phyloP scores from a whole-genome alignment of 2,888 invertebrate genomes.

The Himalopsyche tibetana region DNA sequence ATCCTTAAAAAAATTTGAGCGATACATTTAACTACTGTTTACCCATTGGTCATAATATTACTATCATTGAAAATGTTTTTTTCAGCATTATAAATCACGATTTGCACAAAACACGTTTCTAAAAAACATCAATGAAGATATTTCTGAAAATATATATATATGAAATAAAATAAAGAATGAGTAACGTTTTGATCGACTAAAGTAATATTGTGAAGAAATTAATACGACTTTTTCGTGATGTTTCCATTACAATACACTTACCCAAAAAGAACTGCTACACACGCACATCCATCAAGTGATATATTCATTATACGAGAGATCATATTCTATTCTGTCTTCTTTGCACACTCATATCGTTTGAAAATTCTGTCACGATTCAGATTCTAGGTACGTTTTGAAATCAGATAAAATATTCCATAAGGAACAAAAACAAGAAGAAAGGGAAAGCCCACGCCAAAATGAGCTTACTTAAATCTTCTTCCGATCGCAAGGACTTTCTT shows the following conservation, averaged over 20 bases:
- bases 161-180: not conserved
- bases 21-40: too few species aligned
- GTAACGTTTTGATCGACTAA: not conserved
- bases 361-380: slow-evolving; percentile 40
- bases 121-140: not conserved
- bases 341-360: slow-evolving; percentile 34
- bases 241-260: slow-evolving; percentile 31
- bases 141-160: not conserved
- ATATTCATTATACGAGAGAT: slow-evolving; percentile 38
- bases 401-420: slow-evolving; percentile 42
- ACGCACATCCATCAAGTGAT: slow-evolving; percentile 42
- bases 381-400: slow-evolving; percentile 42
- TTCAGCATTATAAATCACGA: not conserved
- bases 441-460: slow-evolving; percentile 27
- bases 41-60: too few species aligned
- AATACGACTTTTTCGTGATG: slow-evolving; percentile 9
- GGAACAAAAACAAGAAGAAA: slow-evolving; percentile 25
- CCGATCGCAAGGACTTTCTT: not conserved
- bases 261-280: not conserved
- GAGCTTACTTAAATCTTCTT: slow-evolving; percentile 31
- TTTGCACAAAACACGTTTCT: not conserved
- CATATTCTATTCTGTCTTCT: slow-evolving; percentile 37
- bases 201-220: not conserved
- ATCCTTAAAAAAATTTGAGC: too few species aligned
- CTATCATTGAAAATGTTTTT: too few species aligned